phyloP scores from a whole-genome alignment of 2,797 vertebrate genomes.

The Lepus oiostolus region DNA sequence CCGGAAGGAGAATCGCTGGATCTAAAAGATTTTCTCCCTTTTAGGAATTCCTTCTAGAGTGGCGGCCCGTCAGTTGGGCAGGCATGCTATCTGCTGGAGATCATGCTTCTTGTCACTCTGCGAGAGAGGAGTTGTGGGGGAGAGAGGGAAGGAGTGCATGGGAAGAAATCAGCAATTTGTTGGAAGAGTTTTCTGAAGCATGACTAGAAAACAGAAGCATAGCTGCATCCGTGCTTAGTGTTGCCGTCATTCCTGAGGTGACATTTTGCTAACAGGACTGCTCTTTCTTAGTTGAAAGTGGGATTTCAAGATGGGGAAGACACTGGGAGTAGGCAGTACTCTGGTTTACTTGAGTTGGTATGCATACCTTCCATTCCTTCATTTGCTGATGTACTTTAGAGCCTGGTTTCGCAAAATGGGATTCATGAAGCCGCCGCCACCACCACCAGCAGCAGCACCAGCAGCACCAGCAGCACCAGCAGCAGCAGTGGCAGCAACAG shows the following conservation, averaged over 20 bases:
- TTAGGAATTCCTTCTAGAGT: conserved; percentile 60
- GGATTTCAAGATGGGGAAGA: conserved; percentile 22
- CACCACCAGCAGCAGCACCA: too few species aligned
- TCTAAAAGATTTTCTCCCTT: conserved; percentile 65
- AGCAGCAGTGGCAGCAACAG: background rate
- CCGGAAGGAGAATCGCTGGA: conserved; percentile 80
- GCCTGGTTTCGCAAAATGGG: conserved; percentile 28
- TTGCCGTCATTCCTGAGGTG: background rate
- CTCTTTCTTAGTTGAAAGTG: conserved; percentile 46
- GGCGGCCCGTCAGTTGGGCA: background rate
- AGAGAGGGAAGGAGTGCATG: background rate
- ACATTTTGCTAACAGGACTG: background rate
- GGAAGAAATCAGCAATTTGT: conserved; percentile 63
- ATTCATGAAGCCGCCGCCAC: background rate
- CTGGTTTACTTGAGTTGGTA: background rate
- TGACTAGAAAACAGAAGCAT: conserved; percentile 67
- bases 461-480: background rate
- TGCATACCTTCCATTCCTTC: background rate
- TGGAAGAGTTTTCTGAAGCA: conserved; percentile 66
- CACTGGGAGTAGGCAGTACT: background rate
- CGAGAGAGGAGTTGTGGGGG: background rate
- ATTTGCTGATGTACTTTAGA: background rate
- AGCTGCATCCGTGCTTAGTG: conserved; percentile 39
- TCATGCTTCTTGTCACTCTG: background rate
- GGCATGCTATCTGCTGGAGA: background rate